Evolutionary conservation across 2,888 invertebrate genomes (phyloP).

Genomic region (Ganaspis brasiliensis): DNA sequence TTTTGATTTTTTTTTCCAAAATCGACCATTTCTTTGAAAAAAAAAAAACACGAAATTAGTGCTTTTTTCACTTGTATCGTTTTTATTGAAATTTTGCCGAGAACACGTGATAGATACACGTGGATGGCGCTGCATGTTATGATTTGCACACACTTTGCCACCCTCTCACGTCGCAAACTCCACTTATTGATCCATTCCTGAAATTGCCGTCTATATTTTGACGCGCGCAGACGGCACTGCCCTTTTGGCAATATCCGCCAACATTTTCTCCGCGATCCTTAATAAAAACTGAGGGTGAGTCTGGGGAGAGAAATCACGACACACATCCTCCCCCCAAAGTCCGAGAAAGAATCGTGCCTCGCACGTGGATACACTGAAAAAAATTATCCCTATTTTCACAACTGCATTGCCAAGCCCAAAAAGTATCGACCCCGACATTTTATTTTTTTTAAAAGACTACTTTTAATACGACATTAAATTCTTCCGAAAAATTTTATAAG

Average conservation of each 20-base stretch:
- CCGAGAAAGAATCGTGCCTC: neutral
- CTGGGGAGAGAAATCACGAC: neutral
- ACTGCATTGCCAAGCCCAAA: slow-evolving; percentile 49
- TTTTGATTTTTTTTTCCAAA: too few species aligned
- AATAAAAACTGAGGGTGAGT: slow-evolving; percentile 23
- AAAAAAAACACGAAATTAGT: too few species aligned
- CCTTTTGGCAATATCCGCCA: slow-evolving; percentile 16
- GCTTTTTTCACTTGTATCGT: too few species aligned
- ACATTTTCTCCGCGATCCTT: neutral
- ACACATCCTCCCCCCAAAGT: neutral
- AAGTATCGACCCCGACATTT: slow-evolving; percentile 44
- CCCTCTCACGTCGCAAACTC: slow-evolving; percentile 76
- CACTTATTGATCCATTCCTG: slow-evolving; percentile 76
- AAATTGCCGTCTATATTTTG: slow-evolving; percentile 67
- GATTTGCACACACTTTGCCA: slow-evolving; percentile 70
- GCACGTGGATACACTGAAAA: neutral
- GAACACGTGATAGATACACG: slow-evolving; percentile 55
- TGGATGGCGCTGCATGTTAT: slow-evolving; percentile 57
- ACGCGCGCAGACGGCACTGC: slow-evolving; percentile 44
- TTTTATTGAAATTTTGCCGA: neutral
- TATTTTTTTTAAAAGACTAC: neutral
- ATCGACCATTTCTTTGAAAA: too few species aligned
- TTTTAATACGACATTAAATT: neutral
- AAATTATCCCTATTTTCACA: neutral
- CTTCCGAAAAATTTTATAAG: too few species aligned